Conservation (phyloP, 2,888 invertebrate genomes). For the Eurytoma californica region DNA sequence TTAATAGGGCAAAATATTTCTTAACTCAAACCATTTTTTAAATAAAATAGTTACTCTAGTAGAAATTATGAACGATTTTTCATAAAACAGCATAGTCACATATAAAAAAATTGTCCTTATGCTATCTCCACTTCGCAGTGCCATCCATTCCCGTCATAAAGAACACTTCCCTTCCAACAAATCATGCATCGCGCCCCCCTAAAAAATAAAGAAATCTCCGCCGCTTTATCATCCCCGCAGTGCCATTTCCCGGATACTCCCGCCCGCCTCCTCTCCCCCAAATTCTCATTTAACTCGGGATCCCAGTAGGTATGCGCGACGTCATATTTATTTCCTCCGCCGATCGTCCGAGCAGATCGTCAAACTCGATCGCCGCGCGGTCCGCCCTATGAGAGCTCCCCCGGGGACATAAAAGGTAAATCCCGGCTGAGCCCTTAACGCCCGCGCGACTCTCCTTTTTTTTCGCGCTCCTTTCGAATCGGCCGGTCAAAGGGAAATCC, state of each 20-base stretch:
- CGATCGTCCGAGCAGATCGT: neutral
- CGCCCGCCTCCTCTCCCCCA: conserved; percentile 1
- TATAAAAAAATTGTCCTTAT: neutral
- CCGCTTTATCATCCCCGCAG: conserved; percentile 13
- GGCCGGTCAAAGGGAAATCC: conserved; percentile 19
- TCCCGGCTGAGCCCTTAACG: conserved; percentile 46
- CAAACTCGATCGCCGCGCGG: conserved; percentile 29
- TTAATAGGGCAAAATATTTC: too few relatives aligned
- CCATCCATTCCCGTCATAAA: conserved; percentile 3
- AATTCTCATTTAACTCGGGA: conserved; percentile 17
- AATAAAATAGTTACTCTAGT: too few relatives aligned
- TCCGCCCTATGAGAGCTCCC: conserved; percentile 17
- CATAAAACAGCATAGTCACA: neutral
- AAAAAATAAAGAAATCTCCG: conserved; percentile 16
- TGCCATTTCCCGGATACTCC: neutral
- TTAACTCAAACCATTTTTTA: too few relatives aligned
- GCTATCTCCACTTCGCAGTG: neutral
- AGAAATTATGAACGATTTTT: neutral
- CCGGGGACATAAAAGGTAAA: conserved; percentile 30
- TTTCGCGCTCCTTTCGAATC: neutral
- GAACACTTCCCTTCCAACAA: conserved; percentile 5
- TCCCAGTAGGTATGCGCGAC: conserved; percentile 13
- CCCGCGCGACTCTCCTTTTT: neutral
- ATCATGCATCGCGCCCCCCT: neutral
- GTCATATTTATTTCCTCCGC: conserved; percentile 45